Percentiles rank a stretch among this genome's conserved stretches.
Evolutionary conservation across 2,797 vertebrate genomes (phyloP).

Genomic region (Trematomus bernacchii): DNA sequence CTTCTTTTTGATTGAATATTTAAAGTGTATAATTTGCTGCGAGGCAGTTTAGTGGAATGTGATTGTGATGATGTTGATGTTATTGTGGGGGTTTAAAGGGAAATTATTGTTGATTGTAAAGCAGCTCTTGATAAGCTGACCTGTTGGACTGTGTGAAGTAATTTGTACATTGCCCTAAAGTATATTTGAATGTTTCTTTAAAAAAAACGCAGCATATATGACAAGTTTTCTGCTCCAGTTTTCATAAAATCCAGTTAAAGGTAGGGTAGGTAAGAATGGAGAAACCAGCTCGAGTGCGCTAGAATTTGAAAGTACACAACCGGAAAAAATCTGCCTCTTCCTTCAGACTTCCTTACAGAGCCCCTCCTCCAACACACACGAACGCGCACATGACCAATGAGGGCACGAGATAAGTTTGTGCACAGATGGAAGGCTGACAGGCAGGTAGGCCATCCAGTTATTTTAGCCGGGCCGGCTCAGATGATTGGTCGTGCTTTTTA

Average conservation of each 20-base stretch:
- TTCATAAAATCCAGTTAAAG: background rate
- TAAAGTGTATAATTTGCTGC: constrained; percentile 19
- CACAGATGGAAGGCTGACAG: too few relatives aligned
- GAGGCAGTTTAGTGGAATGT: constrained; percentile 25
- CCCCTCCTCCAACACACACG: too few relatives aligned
- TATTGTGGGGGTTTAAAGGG: constrained; percentile 25
- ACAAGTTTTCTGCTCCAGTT: background rate
- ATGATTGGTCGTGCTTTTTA: too few relatives aligned
- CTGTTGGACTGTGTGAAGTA: constrained; percentile 10
- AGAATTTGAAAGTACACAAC: too few relatives aligned
- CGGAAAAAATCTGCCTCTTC: too few relatives aligned
- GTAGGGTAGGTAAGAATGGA: too few relatives aligned
- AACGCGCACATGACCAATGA: too few relatives aligned
- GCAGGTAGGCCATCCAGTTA: too few relatives aligned
- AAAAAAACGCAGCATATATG: background rate
- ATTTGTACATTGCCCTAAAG: background rate
- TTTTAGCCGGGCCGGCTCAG: too few relatives aligned
- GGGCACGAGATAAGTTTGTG: too few relatives aligned
- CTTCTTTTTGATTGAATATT: constrained; percentile 5
- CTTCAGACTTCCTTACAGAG: too few relatives aligned
- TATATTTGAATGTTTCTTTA: constrained; percentile 12
- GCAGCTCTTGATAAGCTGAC: constrained; percentile 1
- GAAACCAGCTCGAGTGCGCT: too few relatives aligned
- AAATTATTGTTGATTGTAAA: constrained; percentile 19
- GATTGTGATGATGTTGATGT: constrained; percentile 36